Evolutionary conservation across 1,140 invertebrate genomes (phyloP).

Genomic region (Drosophila ambigua): DNA sequence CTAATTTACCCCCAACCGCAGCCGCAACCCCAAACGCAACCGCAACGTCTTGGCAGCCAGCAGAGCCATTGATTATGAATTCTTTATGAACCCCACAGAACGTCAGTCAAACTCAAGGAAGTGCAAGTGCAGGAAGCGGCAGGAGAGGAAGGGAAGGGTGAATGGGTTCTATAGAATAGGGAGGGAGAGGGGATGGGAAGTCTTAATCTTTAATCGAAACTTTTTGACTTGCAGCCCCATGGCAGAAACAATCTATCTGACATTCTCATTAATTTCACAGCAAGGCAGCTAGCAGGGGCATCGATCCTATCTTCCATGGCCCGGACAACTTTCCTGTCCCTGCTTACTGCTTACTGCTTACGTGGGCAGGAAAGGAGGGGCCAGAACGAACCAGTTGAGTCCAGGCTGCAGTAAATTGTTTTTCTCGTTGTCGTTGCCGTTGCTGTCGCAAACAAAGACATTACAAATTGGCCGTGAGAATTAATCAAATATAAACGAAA

Average conservation of each 20-base stretch:
- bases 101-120: neutral
- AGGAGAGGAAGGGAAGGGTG: too few species aligned
- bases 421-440: conserved; percentile 26
- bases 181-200: too few species aligned
- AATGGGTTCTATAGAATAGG: neutral
- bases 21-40: too few species aligned
- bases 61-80: conserved; percentile 18
- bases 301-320: too few species aligned
- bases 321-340: conserved; percentile 18
- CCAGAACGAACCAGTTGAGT: neutral
- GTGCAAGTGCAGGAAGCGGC: neutral
- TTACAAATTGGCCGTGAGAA: conserved; percentile 40
- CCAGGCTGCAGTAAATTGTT: conserved; percentile 40
- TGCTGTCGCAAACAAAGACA: conserved; percentile 44
- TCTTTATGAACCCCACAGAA: conserved; percentile 16
- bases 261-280: conserved; percentile 60
- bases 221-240: conserved; percentile 51
- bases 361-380: conserved; percentile 2
- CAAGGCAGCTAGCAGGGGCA: conserved; percentile 5
- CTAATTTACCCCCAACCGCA: neutral
- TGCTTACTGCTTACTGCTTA: conserved; percentile 14
- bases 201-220: conserved; percentile 57
- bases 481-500: conserved; percentile 11
- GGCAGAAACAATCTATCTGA: conserved; percentile 36
- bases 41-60: too few species aligned